These are phyloP conservation scores for Tragelaphus strepsiceros DNA, from an alignment of 2,113 vertebrate genomes.

Conservation along the genomic window DNA sequence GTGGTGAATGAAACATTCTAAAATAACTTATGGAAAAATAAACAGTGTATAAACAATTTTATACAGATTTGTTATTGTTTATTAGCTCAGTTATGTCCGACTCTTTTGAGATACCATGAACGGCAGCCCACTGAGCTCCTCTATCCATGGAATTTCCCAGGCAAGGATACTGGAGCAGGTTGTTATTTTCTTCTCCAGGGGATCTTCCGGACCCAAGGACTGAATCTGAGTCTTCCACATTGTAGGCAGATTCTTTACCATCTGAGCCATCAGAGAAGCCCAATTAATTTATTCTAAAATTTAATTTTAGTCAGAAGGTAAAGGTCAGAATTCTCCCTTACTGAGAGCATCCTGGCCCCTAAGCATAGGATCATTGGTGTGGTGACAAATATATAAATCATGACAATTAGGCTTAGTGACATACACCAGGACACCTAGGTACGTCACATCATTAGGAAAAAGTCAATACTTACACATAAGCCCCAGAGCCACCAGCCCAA, in stretches of 20 bases:
- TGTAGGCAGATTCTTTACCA: neutral
- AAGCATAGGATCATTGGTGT: fast-evolving
- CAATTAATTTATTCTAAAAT: neutral
- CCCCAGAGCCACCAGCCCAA: slow-evolving; percentile 48
- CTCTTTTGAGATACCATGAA: neutral
- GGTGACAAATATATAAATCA: neutral
- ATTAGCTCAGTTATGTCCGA: neutral
- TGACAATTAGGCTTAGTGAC: neutral
- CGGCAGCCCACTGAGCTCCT: neutral
- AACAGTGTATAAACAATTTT: neutral
- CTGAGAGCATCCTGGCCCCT: neutral
- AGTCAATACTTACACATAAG: slow-evolving; percentile 60
- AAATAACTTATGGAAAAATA: neutral
- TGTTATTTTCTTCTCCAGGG: neutral
- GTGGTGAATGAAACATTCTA: neutral
- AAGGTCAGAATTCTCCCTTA: neutral
- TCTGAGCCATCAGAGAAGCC: neutral
- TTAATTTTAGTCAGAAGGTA: neutral
- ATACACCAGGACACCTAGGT: neutral
- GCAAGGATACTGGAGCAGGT: neutral
- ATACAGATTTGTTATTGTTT: neutral
- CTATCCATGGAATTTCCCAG: neutral
- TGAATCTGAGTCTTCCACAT: neutral
- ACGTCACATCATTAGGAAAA: neutral
- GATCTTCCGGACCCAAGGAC: neutral